These are phyloP conservation scores for Cantharis flavilabris DNA, from an alignment of 2,888 invertebrate genomes.

Conservation along the genomic window DNA sequence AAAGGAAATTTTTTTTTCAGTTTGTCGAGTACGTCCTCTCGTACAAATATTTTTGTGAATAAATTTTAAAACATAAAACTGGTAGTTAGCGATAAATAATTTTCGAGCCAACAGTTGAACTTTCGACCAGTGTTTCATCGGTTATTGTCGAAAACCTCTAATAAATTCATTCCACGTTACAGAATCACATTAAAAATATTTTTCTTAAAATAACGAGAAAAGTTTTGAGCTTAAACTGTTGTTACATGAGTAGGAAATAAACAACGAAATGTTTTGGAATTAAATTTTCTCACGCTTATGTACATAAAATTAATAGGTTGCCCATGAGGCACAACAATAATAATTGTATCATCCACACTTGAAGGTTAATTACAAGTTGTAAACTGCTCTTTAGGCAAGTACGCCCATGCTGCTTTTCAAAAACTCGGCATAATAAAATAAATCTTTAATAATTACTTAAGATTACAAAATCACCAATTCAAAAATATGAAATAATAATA, in stretches of 20 bases:
- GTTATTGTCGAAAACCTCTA: not conserved
- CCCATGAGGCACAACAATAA: not conserved
- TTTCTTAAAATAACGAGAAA: not conserved
- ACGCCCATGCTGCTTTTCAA: not conserved
- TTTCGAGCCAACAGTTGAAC: not conserved
- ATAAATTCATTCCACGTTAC: not conserved
- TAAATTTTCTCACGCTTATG: not conserved
- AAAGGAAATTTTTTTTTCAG: not conserved
- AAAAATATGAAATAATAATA: not conserved
- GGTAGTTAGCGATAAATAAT: too few species aligned
- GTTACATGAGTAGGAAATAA: not conserved
- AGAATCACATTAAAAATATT: not conserved
- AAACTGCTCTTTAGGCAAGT: not conserved
- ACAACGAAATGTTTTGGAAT: not conserved
- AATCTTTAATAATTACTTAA: not conserved
- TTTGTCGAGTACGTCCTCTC: not conserved
- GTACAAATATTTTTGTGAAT: not conserved
- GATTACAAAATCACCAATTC: not conserved
- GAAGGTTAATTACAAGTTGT: not conserved
- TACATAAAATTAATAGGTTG: not conserved
- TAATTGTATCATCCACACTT: not conserved
- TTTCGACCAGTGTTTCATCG: not conserved
- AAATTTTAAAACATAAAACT: too few species aligned
- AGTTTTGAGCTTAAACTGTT: not conserved
- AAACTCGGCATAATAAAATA: not conserved